phyloP scores from a whole-genome alignment of 1,140 invertebrate genomes.

The Anadara kagoshimensis region DNA sequence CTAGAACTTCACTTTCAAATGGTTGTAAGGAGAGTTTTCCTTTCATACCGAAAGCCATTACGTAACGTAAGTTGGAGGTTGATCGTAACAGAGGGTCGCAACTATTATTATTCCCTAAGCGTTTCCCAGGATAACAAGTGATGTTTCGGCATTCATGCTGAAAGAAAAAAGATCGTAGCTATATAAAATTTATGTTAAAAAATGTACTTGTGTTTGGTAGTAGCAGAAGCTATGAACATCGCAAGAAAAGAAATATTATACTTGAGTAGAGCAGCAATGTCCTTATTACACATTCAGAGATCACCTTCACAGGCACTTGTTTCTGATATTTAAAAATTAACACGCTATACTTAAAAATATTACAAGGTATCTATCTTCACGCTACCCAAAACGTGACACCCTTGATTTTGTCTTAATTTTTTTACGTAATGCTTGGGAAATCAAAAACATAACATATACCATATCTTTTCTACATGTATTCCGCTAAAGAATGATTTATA shows the following conservation, averaged over 20 bases:
- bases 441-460: not conserved
- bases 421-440: not conserved
- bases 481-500: too few relatives aligned
- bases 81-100: constrained; percentile 12
- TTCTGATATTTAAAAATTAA: not conserved
- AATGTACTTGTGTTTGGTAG: too few relatives aligned
- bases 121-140: constrained; percentile 9
- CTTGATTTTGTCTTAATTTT: not conserved
- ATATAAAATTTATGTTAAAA: too few relatives aligned
- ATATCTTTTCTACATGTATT: not conserved
- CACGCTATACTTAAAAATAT: not conserved
- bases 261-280: too few relatives aligned
- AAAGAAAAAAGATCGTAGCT: not conserved
- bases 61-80: constrained; percentile 19
- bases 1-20: too few relatives aligned
- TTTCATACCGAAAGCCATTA: not conserved
- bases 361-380: constrained; percentile 10
- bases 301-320: not conserved
- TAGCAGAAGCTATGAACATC: too few relatives aligned
- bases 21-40: too few relatives aligned
- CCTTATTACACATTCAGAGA: too few relatives aligned
- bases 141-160: constrained; percentile 19
- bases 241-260: too few relatives aligned
- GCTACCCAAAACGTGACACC: not conserved
- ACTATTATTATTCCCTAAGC: not conserved